Conservation (phyloP, 2,888 invertebrate genomes). For the Nysson spinosus region DNA sequence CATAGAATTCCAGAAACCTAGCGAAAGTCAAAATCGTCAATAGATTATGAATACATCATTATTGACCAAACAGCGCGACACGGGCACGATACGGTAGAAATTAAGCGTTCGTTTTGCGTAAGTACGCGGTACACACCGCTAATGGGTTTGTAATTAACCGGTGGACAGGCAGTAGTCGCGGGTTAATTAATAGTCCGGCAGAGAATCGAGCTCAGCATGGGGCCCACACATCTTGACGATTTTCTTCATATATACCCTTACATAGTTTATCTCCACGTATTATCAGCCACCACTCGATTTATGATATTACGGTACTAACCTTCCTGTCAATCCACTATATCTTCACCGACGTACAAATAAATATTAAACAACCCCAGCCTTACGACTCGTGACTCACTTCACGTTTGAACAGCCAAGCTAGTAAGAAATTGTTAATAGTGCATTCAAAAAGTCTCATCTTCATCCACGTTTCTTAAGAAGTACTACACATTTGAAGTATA, state of each 20-base stretch:
- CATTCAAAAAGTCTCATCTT: too few species aligned
- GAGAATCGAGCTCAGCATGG: conserved; percentile 48
- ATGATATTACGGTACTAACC: conserved; percentile 4
- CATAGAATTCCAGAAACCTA: neutral
- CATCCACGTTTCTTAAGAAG: too few species aligned
- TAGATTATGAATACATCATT: neutral
- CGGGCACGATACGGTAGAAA: conserved; percentile 18
- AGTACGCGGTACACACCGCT: conserved; percentile 20
- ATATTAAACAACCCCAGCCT: conserved; percentile 3
- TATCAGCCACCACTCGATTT: conserved; percentile 41
- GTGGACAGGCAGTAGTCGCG: conserved; percentile 52
- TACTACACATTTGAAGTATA: too few species aligned
- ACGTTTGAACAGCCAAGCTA: too few species aligned
- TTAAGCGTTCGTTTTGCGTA: conserved; percentile 30
- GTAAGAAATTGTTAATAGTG: too few species aligned
- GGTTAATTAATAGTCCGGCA: conserved; percentile 61
- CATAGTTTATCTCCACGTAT: conserved; percentile 32
- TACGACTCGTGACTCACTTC: conserved; percentile 40
- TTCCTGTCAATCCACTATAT: conserved; percentile 20
- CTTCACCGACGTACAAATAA: conserved; percentile 29
- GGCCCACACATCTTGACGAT: conserved; percentile 51
- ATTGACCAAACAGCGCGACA: neutral
- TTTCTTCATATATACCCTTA: conserved; percentile 15
- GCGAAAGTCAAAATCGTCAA: neutral
- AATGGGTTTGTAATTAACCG: conserved; percentile 51